phyloP scores from a whole-genome alignment of 2,797 vertebrate species.

The Megaceryle alcyon region DNA sequence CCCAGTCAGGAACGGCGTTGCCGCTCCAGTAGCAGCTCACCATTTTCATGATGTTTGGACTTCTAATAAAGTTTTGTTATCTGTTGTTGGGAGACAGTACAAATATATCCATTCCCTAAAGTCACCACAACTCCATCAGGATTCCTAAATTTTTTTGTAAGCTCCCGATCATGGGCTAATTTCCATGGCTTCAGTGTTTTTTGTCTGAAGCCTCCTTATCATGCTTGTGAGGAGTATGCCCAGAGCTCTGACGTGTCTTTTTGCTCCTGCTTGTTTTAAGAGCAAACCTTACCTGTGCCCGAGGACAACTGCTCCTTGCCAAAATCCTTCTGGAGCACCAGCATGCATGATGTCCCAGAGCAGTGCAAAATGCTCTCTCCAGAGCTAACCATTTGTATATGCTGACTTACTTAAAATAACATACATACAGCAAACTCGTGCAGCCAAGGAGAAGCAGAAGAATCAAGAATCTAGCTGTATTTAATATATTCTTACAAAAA shows the following conservation, averaged over 20 bases:
- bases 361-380: neutral
- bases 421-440: neutral
- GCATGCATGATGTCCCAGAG: rapidly evolving
- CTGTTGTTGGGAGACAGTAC: neutral
- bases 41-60: neutral
- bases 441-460: neutral
- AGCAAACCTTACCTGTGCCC: neutral
- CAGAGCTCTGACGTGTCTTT: neutral
- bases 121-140: neutral
- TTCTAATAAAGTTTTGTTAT: neutral
- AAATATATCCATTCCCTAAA: neutral
- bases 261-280: rapidly evolving
- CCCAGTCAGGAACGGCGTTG: neutral
- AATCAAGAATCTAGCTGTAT: neutral
- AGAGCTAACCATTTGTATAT: neutral
- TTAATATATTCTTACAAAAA: neutral
- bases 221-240: neutral
- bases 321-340: neutral
- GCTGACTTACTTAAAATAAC: neutral
- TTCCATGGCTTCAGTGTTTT: neutral
- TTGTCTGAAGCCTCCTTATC: neutral
- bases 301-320: neutral
- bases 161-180: neutral
- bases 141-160: neutral
- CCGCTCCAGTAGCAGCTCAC: neutral